A percentile compares a stretch with the other conserved stretches of the same genome.
Conservation (phyloP, 2,113 vertebrate genomes). For the Myanophis thanlyinensis region DNA sequence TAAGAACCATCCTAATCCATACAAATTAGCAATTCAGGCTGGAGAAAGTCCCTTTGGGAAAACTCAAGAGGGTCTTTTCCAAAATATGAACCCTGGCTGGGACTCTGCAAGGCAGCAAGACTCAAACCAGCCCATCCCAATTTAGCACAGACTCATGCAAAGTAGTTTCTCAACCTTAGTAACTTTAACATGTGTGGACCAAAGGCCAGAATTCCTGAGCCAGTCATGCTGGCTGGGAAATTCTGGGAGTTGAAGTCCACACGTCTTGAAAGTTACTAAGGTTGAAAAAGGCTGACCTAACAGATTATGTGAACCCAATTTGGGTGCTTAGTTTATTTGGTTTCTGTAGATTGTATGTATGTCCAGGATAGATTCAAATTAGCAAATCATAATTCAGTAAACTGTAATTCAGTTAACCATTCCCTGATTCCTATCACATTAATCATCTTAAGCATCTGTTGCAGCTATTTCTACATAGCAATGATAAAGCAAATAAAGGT, state of each 20-base stretch:
- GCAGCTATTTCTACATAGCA: not conserved
- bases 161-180: too few relatives aligned
- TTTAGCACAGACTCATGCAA: not conserved
- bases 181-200: too few relatives aligned
- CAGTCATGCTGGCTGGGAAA: too few relatives aligned
- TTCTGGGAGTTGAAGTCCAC: too few relatives aligned
- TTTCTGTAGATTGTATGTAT: too few relatives aligned
- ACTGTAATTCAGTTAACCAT: not conserved
- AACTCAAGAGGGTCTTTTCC: not conserved
- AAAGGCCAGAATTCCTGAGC: too few relatives aligned
- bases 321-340: not conserved
- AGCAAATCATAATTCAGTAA: too few relatives aligned
- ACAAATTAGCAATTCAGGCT: not conserved
- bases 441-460: not conserved
- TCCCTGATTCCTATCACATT: not conserved
- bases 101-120: too few relatives aligned
- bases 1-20: not conserved
- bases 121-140: not conserved
- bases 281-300: too few relatives aligned
- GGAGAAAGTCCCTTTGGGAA: not conserved
- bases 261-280: too few relatives aligned
- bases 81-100: not conserved
- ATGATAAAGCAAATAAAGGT: not conserved
- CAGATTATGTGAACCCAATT: not conserved
- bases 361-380: not conserved